phyloP scores from a whole-genome alignment of 1,140 invertebrate genomes.

The Sycobia sp. region DNA sequence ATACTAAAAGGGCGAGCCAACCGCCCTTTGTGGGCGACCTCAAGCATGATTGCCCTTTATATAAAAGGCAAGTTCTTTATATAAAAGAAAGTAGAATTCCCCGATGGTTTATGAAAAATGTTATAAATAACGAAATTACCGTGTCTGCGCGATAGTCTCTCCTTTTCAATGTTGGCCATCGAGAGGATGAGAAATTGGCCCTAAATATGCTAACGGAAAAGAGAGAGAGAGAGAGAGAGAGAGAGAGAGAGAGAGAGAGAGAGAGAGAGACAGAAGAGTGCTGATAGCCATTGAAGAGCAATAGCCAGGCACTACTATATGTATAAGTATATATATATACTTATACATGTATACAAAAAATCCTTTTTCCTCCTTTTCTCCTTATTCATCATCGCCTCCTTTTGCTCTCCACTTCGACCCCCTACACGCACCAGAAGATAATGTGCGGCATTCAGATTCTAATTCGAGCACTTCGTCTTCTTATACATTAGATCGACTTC shows the following conservation, averaged over 20 bases:
- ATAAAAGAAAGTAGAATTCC: not conserved
- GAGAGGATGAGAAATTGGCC: not conserved
- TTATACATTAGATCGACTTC: conserved; percentile 28
- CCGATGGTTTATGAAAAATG: conserved; percentile 30
- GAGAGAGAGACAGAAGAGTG: no score
- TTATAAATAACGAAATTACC: conserved; percentile 33
- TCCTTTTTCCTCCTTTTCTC: not conserved
- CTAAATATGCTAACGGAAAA: no score
- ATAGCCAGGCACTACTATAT: no score
- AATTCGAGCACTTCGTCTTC: conserved; percentile 21
- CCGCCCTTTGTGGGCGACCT: conserved; percentile 22
- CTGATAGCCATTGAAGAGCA: no score
- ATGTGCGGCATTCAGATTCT: conserved; percentile 16
- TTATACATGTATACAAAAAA: conserved; percentile 23
- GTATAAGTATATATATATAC: no score
- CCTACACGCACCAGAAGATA: conserved; percentile 24
- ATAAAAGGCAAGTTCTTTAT: no score
- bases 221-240: no score
- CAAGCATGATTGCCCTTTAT: conserved; percentile 28
- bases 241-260: no score
- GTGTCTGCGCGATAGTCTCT: conserved; percentile 12
- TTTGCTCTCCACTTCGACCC: no score
- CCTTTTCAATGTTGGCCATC: conserved; percentile 1
- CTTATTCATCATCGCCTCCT: not conserved
- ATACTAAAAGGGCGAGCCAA: not conserved